Percentiles rank a stretch among this genome's conserved stretches.
These are phyloP conservation scores for Apotomis capreana DNA, from an alignment of 2,888 invertebrate genomes.

Conservation along the genomic window DNA sequence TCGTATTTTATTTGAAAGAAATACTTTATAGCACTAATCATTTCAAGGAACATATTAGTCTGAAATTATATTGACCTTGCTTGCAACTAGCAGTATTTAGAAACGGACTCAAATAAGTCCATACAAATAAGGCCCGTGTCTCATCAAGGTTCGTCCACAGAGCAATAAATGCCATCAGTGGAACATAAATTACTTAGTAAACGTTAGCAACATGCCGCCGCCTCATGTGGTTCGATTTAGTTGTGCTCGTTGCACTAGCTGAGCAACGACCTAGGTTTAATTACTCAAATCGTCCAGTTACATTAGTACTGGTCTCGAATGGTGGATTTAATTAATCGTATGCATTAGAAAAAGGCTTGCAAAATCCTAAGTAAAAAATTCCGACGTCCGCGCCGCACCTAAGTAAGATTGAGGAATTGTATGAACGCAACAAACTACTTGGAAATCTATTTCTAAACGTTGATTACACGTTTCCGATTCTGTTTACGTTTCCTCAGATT, in stretches of 20 bases:
- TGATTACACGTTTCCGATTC: constrained; percentile 50
- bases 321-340: constrained; percentile 27
- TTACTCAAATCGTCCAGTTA: constrained; percentile 31
- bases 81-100: not conserved
- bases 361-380: constrained; percentile 1
- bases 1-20: no score
- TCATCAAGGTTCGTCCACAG: constrained; percentile 21
- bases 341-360: constrained; percentile 8
- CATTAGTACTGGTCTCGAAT: constrained; percentile 6
- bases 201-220: constrained; percentile 56
- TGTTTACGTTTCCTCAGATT: constrained; percentile 60
- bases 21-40: no score
- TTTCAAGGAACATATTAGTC: not conserved
- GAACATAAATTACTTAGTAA: constrained; percentile 62
- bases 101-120: constrained; percentile 2
- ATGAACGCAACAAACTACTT: constrained; percentile 14
- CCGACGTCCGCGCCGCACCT: constrained; percentile 1
- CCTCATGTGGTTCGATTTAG: constrained; percentile 61
- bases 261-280: constrained; percentile 40
- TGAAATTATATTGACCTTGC: constrained; percentile 11
- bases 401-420: constrained; percentile 9
- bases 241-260: constrained; percentile 43
- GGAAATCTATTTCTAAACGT: constrained; percentile 39
- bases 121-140: constrained; percentile 10
- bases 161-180: constrained; percentile 34